Base-by-base conservation (phyloP, 2,888 invertebrate species). In the Onchidella celtica region DNA sequence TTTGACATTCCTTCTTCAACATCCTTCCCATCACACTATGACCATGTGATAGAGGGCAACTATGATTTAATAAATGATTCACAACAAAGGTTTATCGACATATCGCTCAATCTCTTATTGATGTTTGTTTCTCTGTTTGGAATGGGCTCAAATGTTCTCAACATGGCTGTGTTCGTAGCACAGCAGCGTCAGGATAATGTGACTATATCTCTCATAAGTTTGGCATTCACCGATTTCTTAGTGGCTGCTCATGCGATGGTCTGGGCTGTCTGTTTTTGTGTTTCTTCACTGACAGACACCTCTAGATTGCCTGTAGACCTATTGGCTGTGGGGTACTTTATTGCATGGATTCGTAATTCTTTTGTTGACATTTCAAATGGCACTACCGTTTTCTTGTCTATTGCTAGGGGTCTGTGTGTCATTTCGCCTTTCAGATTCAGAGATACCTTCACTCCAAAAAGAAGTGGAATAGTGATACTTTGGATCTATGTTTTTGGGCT, bases 331-430 rank as follows among this genome's bases (percentile, higher is more conserved):
- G 57, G 32, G 11, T 73, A 73, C n/a, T 24, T 73, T 9, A 24
- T 59, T 9, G 73, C 36, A 32, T 73, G 36, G 11, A n/a, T 2
- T 1, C 73, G 73, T 0, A 34, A 57, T 34, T 34, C 73, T 34
- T 73, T 73, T 40, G 57, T 57, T 2, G 73, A 73, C n/a, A 11
- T 34, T 17, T 55, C 61, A 2, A 73, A 73, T n/a, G 73, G 73
- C 3, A 61, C 73, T 17, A 61, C 73, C 1, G 61, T 36, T 3
- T 73, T 73, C 40, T 40, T 73, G n/a, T 73, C 73, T 14, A 1
- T 34, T 14, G n/a, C 73, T 17, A 32, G 61, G 14, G 57, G 73
- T 17, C 24, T 73, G 11, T 21, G 36, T 32, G 36, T 73, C n/a
- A 36, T 59, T 21, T 61, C 17, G 24, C 73, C 73, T 14, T 73